Evolutionary conservation across 2,113 vertebrate species (phyloP).

Genomic region (Nycticebus coucang): DNA sequence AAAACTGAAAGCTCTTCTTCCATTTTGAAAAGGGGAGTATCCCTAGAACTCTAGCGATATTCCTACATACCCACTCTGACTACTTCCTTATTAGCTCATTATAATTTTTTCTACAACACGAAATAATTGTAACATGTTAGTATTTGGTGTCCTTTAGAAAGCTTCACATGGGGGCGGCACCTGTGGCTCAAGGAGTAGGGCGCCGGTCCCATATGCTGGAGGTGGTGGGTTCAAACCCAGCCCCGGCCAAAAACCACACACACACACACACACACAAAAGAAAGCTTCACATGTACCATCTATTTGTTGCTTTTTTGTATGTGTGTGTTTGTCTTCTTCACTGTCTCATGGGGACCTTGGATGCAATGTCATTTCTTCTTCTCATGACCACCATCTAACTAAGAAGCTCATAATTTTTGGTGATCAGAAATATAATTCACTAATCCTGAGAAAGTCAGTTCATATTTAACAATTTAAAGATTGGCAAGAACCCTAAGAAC

Average conservation of each 20-base stretch:
- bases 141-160: background rate
- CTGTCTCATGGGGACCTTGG: background rate
- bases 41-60: background rate
- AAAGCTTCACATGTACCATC: background rate
- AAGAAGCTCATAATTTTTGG: background rate
- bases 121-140: background rate
- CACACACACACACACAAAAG: too few relatives aligned
- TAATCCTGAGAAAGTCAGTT: background rate
- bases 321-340: background rate
- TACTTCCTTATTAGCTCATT: background rate
- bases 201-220: too few relatives aligned
- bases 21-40: background rate
- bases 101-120: background rate
- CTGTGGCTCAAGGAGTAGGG: too few relatives aligned
- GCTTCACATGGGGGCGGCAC: too few relatives aligned
- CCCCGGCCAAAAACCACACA: too few relatives aligned
- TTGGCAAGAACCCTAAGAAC: background rate
- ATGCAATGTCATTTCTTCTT: background rate
- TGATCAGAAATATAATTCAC: background rate
- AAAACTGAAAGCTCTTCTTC: background rate
- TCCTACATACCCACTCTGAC: background rate
- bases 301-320: background rate
- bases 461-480: background rate
- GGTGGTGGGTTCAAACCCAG: too few relatives aligned
- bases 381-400: background rate